Conservation (phyloP, 1,140 invertebrate species). For the Drosophila navojoa region DNA sequence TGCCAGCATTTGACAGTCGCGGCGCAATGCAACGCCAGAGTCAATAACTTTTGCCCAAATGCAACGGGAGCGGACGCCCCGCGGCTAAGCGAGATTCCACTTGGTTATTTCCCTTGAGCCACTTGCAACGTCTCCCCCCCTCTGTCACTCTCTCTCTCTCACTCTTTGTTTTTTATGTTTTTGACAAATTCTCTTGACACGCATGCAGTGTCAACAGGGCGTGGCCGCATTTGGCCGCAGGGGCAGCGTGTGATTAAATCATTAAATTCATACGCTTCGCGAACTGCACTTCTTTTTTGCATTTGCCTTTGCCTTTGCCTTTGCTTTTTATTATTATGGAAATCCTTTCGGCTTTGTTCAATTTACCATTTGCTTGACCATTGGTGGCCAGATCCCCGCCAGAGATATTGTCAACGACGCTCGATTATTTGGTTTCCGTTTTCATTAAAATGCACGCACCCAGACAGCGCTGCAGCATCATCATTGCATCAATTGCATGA, state of each 20-base stretch:
- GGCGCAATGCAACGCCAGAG: constrained; percentile 19
- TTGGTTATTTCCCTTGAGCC: constrained; percentile 72
- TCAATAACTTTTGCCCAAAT: constrained; percentile 57
- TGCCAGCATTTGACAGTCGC: constrained; percentile 72
- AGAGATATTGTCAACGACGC: constrained; percentile 71
- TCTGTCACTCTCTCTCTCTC: background rate
- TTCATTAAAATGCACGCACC: constrained; percentile 73
- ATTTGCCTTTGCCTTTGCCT: too few relatives aligned
- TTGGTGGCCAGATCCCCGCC: constrained; percentile 35
- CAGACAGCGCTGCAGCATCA: constrained; percentile 28
- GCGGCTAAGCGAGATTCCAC: constrained; percentile 44
- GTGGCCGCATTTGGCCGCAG: constrained; percentile 38
- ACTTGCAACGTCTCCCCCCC: constrained; percentile 42
- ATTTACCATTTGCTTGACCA: constrained; percentile 62
- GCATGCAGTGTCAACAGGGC: constrained; percentile 79
- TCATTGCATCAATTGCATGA: constrained; percentile 43
- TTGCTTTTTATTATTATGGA: constrained; percentile 37
- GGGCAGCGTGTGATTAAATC: constrained; percentile 70
- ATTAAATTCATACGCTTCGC: constrained; percentile 80
- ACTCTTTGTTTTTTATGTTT: constrained; percentile 30
- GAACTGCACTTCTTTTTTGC: constrained; percentile 69
- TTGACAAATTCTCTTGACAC: constrained; percentile 79
- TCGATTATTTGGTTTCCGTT: constrained; percentile 78
- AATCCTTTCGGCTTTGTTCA: constrained; percentile 54
- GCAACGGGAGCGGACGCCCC: constrained; percentile 38